Evolutionary conservation across 2,797 vertebrate species (phyloP), one percentile per base, ranked within the genome.

Genomic region (Novumbra hubbsi): DNA sequence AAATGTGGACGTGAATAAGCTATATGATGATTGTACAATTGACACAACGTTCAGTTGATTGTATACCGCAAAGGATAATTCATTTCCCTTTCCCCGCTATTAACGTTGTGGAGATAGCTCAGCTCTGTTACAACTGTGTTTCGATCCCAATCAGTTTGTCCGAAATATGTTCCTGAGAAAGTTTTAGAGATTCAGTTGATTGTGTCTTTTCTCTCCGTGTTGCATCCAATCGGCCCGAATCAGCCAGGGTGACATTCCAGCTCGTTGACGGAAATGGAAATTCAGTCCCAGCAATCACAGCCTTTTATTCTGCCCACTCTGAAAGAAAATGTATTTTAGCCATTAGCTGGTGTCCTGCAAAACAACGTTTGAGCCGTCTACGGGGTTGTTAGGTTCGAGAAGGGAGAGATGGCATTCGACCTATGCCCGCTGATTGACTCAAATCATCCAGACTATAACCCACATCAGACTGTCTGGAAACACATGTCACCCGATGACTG

Each of bases 251-350:
- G 52, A 55, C 7, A 83, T 83, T 85, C 85, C 76, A 77, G 77
- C 74, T 66, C 67, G 48, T 83, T 73, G 83, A 73, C 60, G 77
- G 70, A 72, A 72, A 57, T 70, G 52, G 62, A 50, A 72, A 75
- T 67, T 83, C 79, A 73, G 78, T 74, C 77, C 83, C 84, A 78
- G 89, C 92, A 94, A 94, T 94, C 92, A 83, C 78, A 91, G 84
- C 79, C 81, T 81, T 85, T 78, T 81, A 84, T 90, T 88, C 85
- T 62, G 71, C 84, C 89, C 81, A 80, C 52, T 55, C 19, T 11
- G 15, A 55, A 55, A 85, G 85, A 88, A 91, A 88, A 91, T 89
- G 70, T 89, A 85, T 83, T 75, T 79, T 57, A 15, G 28, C 80
- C 82, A 88, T 91, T 90, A 92, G 81, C 80, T 81, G 90, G 88